Percentiles rank a stretch among this genome's conserved stretches.
These are phyloP conservation scores for Gisinianus flammeolus DNA, from an alignment of 2,888 invertebrate genomes.

Conservation along the genomic window DNA sequence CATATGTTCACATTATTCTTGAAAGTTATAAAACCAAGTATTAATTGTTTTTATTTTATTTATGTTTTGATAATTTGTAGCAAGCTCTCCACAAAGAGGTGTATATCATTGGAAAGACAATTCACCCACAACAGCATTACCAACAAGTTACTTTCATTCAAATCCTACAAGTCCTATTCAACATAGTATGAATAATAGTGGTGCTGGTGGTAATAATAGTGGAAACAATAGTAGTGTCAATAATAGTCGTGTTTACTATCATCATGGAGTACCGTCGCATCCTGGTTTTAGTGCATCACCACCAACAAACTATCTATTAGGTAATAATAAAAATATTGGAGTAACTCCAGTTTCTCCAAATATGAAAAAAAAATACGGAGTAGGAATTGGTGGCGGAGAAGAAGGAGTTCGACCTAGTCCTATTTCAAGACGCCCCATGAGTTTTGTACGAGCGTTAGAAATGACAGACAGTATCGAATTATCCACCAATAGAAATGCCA, in stretches of 20 bases:
- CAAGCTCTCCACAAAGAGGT: conserved; percentile 83
- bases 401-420: conserved; percentile 55
- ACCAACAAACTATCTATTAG: conserved; percentile 39
- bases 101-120: conserved; percentile 82
- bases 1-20: too few relatives aligned
- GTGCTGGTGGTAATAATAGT: conserved; percentile 60
- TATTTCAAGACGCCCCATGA: conserved; percentile 71
- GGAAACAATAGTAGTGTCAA: conserved; percentile 57
- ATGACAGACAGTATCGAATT: conserved; percentile 89
- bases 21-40: too few relatives aligned
- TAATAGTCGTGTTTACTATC: conserved; percentile 59
- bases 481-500: conserved; percentile 59
- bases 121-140: conserved; percentile 69
- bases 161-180: conserved; percentile 78
- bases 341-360: conserved; percentile 70
- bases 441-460: conserved; percentile 86
- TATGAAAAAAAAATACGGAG: conserved; percentile 63
- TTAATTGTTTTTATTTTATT: too few relatives aligned
- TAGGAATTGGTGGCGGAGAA: conserved; percentile 60
- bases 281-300: conserved; percentile 53
- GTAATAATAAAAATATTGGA: conserved; percentile 18
- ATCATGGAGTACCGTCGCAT: conserved; percentile 49
- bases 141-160: conserved; percentile 68
- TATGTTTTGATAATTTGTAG: too few relatives aligned
- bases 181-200: conserved; percentile 60